Percentiles rank a stretch among this genome's conserved stretches.
These are phyloP conservation scores for Porites divaricata DNA, from an alignment of 92 coral and sea anemone genomes.

Conservation along the genomic window DNA sequence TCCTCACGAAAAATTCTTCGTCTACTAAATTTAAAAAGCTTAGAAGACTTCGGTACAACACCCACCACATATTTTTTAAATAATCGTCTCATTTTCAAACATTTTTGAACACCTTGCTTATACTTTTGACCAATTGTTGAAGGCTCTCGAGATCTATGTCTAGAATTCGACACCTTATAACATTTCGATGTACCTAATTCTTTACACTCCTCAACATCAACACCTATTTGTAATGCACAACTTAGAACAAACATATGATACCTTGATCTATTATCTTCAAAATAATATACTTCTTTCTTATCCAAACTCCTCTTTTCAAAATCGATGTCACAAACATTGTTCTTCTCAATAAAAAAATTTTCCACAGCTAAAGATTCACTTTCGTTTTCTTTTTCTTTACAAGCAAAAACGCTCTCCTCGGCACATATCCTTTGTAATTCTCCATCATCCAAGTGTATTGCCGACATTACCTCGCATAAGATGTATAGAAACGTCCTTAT, in stretches of 20 bases:
- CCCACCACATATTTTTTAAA: neutral
- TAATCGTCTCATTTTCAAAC: neutral
- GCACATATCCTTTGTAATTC: too few relatives aligned
- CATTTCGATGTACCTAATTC: neutral
- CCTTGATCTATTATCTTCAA: neutral
- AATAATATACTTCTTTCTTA: neutral
- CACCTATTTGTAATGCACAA: neutral
- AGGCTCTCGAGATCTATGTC: neutral
- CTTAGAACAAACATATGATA: neutral
- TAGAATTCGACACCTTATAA: too few relatives aligned
- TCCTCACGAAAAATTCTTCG: neutral
- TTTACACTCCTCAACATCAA: neutral
- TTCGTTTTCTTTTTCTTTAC: too few relatives aligned
- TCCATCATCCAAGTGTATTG: too few relatives aligned
- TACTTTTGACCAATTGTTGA: neutral
- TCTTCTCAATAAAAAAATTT: too few relatives aligned
- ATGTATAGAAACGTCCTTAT: too few relatives aligned
- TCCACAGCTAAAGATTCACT: too few relatives aligned
- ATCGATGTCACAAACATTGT: too few relatives aligned
- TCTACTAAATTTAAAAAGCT: neutral
- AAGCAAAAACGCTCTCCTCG: too few relatives aligned
- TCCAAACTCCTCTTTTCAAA: too few relatives aligned
- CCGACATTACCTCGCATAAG: too few relatives aligned
- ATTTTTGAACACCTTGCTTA: neutral
- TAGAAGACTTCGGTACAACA: conserved; percentile 12